Conservation (phyloP, 1,140 invertebrate species). For the Drosophila subobscura region DNA sequence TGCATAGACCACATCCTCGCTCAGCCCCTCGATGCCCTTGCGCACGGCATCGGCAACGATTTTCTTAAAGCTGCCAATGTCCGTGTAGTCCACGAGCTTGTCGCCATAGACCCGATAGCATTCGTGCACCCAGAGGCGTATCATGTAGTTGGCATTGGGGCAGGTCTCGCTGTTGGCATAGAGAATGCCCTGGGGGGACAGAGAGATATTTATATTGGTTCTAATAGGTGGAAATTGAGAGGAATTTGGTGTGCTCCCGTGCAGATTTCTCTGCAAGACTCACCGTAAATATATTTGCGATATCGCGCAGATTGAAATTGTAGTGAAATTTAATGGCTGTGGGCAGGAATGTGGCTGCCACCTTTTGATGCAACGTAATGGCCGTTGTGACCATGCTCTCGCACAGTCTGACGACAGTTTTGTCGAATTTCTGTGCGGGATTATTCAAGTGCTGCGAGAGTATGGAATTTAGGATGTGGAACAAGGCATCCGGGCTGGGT, state of each 20-base stretch:
- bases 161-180: slow-evolving; percentile 92
- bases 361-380: slow-evolving; percentile 90
- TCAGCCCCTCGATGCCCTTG: slow-evolving; percentile 91
- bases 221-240: too few species aligned
- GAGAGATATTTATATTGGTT: slow-evolving; percentile 6
- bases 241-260: too few species aligned
- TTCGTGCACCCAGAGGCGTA: slow-evolving; percentile 95
- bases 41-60: slow-evolving; percentile 90
- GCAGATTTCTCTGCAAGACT: slow-evolving; percentile 1
- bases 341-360: slow-evolving; percentile 91
- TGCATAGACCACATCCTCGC: slow-evolving; percentile 87
- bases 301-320: slow-evolving; percentile 95
- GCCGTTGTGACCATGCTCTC: slow-evolving; percentile 89
- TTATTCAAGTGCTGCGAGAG: slow-evolving; percentile 91
- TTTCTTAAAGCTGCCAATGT: slow-evolving; percentile 90
- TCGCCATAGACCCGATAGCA: slow-evolving; percentile 94
- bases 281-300: slow-evolving; percentile 95
- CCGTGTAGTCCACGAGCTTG: slow-evolving; percentile 91
- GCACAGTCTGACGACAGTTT: slow-evolving; percentile 84
- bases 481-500: slow-evolving; percentile 91
- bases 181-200: slow-evolving; percentile 90
- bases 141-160: slow-evolving; percentile 87
- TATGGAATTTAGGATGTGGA: slow-evolving; percentile 93
- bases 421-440: slow-evolving; percentile 84
- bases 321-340: slow-evolving; percentile 98